phyloP scores from a whole-genome alignment of 2,113 vertebrate species.

The Malurus alboscapulatus region DNA sequence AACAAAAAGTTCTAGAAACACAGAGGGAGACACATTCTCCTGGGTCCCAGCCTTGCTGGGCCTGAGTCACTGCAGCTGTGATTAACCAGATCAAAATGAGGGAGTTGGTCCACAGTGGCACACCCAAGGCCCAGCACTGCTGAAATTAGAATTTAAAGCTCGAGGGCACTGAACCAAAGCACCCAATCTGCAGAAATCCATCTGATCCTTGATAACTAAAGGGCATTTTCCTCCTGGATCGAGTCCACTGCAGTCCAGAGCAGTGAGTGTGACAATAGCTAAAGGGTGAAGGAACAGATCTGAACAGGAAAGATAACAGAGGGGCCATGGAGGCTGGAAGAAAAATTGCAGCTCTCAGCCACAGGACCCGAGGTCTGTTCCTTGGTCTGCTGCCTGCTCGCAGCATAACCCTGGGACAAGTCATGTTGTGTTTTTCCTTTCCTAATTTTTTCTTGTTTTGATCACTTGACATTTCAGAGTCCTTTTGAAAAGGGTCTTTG shows the following conservation, averaged over 20 bases:
- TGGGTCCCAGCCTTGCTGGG: neutral
- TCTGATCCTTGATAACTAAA: neutral
- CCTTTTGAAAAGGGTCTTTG: neutral
- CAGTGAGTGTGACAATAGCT: neutral
- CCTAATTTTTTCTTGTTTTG: neutral
- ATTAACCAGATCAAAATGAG: constrained; percentile 20
- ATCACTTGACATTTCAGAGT: neutral
- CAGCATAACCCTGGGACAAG: neutral
- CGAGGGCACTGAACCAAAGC: neutral
- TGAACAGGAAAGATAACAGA: neutral
- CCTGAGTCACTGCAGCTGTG: constrained; percentile 3
- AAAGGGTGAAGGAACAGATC: neutral
- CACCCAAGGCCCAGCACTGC: neutral
- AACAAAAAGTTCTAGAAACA: constrained; percentile 39
- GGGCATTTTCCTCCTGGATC: neutral
- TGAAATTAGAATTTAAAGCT: neutral
- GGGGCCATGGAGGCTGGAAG: neutral
- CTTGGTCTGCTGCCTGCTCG: neutral
- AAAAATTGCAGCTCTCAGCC: neutral
- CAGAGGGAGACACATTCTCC: neutral
- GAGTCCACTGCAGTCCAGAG: neutral
- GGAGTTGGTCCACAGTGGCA: constrained; percentile 18
- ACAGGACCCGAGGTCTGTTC: neutral
- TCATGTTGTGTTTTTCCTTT: neutral
- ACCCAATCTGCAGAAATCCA: neutral